phyloP scores from a whole-genome alignment of 2,113 vertebrate genomes.

The Gallinago undulata region DNA sequence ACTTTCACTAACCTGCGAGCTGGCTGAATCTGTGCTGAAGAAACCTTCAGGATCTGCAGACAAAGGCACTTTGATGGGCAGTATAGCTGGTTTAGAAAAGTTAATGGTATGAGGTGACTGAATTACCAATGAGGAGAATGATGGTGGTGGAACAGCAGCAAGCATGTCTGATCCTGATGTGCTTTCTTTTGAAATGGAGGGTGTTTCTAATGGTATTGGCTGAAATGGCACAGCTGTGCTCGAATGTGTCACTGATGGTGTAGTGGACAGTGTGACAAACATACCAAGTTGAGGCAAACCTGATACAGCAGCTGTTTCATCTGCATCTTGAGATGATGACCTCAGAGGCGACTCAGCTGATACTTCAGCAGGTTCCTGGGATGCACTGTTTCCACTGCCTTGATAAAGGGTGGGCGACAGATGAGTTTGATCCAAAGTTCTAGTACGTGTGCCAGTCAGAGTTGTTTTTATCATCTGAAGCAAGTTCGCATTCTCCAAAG shows the following conservation, averaged over 20 bases:
- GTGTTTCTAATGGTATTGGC: constrained; percentile 44
- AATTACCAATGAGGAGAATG: constrained; percentile 54
- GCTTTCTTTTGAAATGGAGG: constrained; percentile 48
- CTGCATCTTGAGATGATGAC: constrained; percentile 52
- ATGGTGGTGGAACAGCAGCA: constrained; percentile 34
- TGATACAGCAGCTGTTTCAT: constrained; percentile 75
- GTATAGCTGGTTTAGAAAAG: constrained; percentile 40
- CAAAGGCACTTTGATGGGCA: constrained; percentile 25
- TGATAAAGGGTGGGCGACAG: constrained; percentile 74
- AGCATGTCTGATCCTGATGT: constrained; percentile 20
- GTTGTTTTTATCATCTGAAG: constrained; percentile 60
- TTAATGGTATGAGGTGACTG: constrained; percentile 68
- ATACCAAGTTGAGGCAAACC: constrained; percentile 84
- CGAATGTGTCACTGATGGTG: constrained; percentile 1
- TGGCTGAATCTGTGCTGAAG: constrained; percentile 32
- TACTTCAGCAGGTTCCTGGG: constrained; percentile 76
- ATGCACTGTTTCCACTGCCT: constrained; percentile 76
- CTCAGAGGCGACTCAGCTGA: constrained; percentile 72
- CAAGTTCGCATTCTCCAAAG: constrained; percentile 70
- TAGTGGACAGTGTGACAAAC: constrained; percentile 29
- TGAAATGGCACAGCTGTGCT: constrained; percentile 39
- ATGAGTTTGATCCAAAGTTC: constrained; percentile 72
- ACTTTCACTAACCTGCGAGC: constrained; percentile 43
- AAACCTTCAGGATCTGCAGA: constrained; percentile 31
- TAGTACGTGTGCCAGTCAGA: constrained; percentile 68